phyloP scores from a whole-genome alignment of 2,888 invertebrate species.

The Zhuqinia jingwanae region DNA sequence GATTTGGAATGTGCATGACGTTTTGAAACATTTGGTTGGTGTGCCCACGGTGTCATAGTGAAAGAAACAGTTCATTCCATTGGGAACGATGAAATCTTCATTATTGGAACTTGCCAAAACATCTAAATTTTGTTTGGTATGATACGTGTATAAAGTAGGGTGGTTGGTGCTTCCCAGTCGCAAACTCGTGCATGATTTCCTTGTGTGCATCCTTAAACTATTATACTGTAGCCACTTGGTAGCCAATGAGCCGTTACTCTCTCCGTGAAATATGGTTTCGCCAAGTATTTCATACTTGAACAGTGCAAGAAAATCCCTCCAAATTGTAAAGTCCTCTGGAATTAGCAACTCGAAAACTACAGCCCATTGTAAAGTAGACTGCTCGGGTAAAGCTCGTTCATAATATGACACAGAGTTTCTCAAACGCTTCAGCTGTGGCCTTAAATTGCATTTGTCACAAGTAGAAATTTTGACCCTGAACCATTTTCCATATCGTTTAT shows the following conservation, averaged over 20 bases:
- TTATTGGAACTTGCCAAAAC: background rate
- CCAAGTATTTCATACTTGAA: constrained; percentile 45
- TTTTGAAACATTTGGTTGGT: background rate
- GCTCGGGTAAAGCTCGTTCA: constrained; percentile 54
- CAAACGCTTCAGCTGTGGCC: background rate
- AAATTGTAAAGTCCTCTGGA: constrained; percentile 44
- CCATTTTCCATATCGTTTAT: constrained; percentile 26
- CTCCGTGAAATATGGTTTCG: background rate
- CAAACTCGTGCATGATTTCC: background rate
- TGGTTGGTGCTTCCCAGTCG: background rate
- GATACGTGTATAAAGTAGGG: background rate
- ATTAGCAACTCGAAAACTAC: constrained; percentile 65
- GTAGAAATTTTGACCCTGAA: constrained; percentile 23
- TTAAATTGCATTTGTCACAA: constrained; percentile 20
- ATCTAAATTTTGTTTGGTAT: constrained; percentile 6
- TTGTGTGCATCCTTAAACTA: background rate
- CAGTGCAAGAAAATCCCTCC: constrained; percentile 55
- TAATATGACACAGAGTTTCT: constrained; percentile 22
- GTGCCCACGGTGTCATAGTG: background rate
- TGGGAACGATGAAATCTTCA: constrained; percentile 21
- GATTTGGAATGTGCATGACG: constrained; percentile 29
- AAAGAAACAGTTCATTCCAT: constrained; percentile 33
- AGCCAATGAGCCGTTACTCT: background rate
- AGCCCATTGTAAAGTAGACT: constrained; percentile 34
- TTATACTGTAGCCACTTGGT: background rate